phyloP scores from a whole-genome alignment of 1,140 invertebrate genomes.

The Sarcophaga bullata region DNA sequence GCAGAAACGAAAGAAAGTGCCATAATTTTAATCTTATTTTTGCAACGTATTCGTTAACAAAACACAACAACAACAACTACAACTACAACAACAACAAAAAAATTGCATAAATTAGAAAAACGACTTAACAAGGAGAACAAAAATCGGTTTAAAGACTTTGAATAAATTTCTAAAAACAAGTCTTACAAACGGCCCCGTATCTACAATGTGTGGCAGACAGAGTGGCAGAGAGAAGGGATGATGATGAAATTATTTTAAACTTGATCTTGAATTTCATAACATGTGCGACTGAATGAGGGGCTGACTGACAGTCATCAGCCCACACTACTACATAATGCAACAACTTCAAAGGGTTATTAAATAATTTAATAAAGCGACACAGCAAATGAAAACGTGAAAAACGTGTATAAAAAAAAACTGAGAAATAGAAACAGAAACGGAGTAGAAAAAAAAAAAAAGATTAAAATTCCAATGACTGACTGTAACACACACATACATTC shows the following conservation, averaged over 20 bases:
- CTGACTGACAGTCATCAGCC: background rate
- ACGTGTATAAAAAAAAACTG: too few relatives aligned
- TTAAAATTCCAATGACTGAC: constrained; percentile 21
- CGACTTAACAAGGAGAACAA: too few relatives aligned
- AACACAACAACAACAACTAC: background rate
- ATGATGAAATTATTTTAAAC: constrained; percentile 4
- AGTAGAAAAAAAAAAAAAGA: background rate
- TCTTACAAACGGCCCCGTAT: too few relatives aligned
- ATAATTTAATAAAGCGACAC: too few relatives aligned
- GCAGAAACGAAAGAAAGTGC: too few relatives aligned
- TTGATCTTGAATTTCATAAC: constrained; percentile 22
- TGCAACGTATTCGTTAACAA: background rate
- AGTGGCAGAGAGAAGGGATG: background rate
- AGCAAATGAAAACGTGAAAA: too few relatives aligned
- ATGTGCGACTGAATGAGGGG: background rate
- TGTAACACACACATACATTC: background rate
- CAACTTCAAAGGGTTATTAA: constrained; percentile 13
- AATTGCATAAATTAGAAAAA: background rate
- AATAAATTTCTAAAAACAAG: background rate
- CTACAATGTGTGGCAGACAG: too few relatives aligned
- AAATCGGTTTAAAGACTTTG: constrained; percentile 5
- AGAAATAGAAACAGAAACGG: too few relatives aligned
- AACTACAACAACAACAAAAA: background rate
- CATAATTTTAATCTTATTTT: background rate
- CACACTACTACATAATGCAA: too few relatives aligned